These are phyloP conservation scores for Propithecus perrieri DNA, from an alignment of 2,797 vertebrate species.

Conservation along the genomic window DNA sequence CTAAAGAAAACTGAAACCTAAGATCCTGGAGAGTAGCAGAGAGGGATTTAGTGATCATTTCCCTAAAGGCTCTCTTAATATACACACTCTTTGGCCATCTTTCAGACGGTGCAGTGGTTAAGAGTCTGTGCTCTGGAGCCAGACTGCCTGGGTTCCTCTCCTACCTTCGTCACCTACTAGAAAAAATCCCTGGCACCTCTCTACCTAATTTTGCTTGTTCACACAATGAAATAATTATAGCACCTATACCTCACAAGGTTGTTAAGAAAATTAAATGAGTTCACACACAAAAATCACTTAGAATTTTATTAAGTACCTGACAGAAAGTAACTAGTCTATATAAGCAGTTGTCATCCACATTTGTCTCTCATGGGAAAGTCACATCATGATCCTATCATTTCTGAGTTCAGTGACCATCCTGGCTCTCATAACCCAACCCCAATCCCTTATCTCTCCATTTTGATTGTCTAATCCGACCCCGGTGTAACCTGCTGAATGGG, in stretches of 20 bases:
- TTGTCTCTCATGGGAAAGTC: neutral
- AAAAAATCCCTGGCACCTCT: neutral
- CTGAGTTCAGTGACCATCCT: neutral
- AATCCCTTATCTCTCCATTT: neutral
- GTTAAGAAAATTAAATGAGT: neutral
- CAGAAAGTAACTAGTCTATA: neutral
- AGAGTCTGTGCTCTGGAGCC: neutral
- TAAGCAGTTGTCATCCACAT: neutral
- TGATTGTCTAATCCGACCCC: neutral
- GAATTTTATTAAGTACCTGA: neutral
- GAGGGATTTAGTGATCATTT: neutral
- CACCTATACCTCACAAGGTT: neutral
- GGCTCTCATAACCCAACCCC: neutral
- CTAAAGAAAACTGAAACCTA: constrained; percentile 12
- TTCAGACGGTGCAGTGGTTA: neutral
- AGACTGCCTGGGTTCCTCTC: neutral
- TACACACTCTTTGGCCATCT: neutral
- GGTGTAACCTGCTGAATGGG: neutral
- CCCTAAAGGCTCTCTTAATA: neutral
- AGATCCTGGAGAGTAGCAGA: neutral
- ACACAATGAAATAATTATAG: neutral
- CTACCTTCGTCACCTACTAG: neutral
- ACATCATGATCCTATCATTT: neutral
- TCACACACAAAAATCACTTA: neutral
- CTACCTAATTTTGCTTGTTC: neutral